Conservation (phyloP, 2,113 vertebrate species). For the Anguilla rostrata region DNA sequence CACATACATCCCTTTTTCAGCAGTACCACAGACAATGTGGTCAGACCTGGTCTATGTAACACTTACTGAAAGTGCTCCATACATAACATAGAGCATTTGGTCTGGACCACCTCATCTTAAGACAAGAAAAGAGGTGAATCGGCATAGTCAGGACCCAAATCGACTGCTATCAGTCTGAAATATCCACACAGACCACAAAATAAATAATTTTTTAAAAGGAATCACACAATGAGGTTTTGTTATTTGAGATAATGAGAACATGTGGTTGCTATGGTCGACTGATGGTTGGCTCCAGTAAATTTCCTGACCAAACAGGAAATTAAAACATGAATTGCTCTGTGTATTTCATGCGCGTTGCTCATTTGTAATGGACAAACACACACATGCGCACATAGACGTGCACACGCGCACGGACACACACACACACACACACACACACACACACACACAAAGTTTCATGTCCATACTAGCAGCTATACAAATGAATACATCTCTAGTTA, state of each 20-base stretch:
- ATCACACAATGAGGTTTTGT: too few species aligned
- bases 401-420: background rate
- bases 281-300: too few species aligned
- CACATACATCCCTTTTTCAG: background rate
- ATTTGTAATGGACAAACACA: too few species aligned
- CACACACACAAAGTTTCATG: background rate
- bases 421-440: background rate
- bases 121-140: constrained; percentile 44
- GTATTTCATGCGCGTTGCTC: too few species aligned
- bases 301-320: too few species aligned
- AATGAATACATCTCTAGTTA: background rate
- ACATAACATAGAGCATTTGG: constrained; percentile 34
- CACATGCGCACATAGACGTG: too few species aligned
- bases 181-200: background rate
- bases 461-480: background rate
- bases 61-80: constrained; percentile 19
- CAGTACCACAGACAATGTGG: background rate
- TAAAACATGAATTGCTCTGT: too few species aligned
- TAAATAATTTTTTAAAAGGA: background rate
- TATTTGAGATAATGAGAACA: too few species aligned
- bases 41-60: constrained; percentile 29
- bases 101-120: constrained; percentile 49
- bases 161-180: background rate
- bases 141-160: constrained; percentile 31
- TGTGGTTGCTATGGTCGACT: too few species aligned